Conservation (phyloP, 2,797 vertebrate genomes). For the Craterocephalus amniculus region DNA sequence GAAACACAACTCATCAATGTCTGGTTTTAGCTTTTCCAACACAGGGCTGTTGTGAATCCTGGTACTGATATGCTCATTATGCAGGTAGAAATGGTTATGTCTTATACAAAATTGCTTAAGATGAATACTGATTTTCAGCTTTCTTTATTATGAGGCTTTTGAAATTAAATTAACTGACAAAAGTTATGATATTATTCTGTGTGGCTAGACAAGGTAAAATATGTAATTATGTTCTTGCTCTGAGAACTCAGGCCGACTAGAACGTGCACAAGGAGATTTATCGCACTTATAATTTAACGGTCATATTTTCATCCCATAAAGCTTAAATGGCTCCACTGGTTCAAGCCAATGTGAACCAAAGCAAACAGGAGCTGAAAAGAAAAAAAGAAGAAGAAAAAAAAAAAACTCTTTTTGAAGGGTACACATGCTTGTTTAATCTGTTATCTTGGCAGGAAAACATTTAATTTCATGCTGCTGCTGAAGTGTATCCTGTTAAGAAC, state of each 20-base stretch:
- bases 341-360: constrained; percentile 14
- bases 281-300: constrained; percentile 25
- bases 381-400: neutral
- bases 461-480: constrained; percentile 37
- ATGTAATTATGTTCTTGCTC: constrained; percentile 14
- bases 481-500: constrained; percentile 53
- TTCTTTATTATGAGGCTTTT: neutral
- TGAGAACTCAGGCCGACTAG: neutral
- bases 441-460: constrained; percentile 42
- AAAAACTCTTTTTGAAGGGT: constrained; percentile 12
- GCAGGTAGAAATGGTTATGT: neutral
- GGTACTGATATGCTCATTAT: neutral
- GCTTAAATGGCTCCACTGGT: constrained; percentile 24
- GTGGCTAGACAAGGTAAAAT: neutral
- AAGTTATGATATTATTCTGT: constrained; percentile 2
- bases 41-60: neutral
- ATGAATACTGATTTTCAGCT: neutral
- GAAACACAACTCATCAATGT: constrained; percentile 1
- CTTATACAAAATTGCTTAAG: neutral
- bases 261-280: constrained; percentile 9
- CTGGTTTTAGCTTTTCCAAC: neutral
- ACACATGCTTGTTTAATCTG: constrained; percentile 36
- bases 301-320: constrained; percentile 21
- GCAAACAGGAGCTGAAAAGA: neutral
- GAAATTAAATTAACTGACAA: no score